phyloP scores from a whole-genome alignment of 2,797 vertebrate species.

The Botia kubotai region DNA sequence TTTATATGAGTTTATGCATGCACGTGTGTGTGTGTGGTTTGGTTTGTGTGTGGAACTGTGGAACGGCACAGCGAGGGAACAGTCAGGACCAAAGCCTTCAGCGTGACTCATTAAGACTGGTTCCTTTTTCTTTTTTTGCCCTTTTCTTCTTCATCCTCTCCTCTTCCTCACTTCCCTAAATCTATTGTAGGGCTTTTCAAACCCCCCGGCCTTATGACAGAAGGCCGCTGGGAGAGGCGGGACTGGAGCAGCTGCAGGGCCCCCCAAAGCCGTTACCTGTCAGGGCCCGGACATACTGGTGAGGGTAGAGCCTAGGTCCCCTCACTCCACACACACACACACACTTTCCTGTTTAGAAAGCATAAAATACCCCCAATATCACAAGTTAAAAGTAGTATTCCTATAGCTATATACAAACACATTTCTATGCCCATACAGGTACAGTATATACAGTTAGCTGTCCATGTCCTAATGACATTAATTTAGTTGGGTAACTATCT shows the following conservation, averaged over 20 bases:
- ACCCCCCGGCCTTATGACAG: slow-evolving; percentile 61
- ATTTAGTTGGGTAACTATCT: background rate
- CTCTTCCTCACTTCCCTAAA: slow-evolving; percentile 56
- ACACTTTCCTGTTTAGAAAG: slow-evolving; percentile 31
- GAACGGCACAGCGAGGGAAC: slow-evolving; percentile 22
- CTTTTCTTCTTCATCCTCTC: slow-evolving; percentile 56
- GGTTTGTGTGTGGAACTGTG: slow-evolving; percentile 31
- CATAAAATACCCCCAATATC: background rate
- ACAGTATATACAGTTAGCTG: background rate
- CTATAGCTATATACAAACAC: slow-evolving; percentile 1
- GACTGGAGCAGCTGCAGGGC: slow-evolving; percentile 71
- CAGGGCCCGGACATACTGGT: slow-evolving; percentile 67
- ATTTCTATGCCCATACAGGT: slow-evolving; percentile 2
- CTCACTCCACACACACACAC: slow-evolving; percentile 36
- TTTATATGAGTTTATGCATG: background rate
- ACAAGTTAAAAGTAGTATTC: background rate
- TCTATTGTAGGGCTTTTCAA: slow-evolving; percentile 68
- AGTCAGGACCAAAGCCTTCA: slow-evolving; percentile 38
- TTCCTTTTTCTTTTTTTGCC: slow-evolving; percentile 59
- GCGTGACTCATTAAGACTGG: slow-evolving; percentile 53
- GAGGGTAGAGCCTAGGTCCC: slow-evolving; percentile 62
- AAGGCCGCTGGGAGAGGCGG: slow-evolving; percentile 68
- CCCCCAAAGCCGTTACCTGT: slow-evolving; percentile 64
- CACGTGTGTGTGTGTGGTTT: slow-evolving; percentile 26
- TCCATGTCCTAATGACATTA: background rate